Evolutionary conservation across 1,140 invertebrate species (phyloP).

Genomic region (Pseudomyrmex cubaensis): DNA sequence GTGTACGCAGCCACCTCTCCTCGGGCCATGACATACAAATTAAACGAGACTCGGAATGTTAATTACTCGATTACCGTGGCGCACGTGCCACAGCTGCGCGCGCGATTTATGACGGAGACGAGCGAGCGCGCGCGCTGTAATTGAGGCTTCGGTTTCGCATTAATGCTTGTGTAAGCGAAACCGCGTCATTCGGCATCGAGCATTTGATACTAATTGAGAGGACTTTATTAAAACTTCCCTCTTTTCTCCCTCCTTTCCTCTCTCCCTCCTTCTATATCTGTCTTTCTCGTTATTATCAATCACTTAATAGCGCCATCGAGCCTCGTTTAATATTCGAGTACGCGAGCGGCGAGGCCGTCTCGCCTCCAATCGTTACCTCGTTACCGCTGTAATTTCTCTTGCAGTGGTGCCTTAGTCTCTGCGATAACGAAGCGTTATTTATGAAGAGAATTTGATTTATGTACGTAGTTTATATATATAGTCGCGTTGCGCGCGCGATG

Average conservation of each 20-base stretch:
- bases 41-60: slow-evolving; percentile 74
- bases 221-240: slow-evolving; percentile 65
- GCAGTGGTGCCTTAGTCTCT: not conserved
- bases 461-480: not conserved
- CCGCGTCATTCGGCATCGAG: slow-evolving; percentile 39
- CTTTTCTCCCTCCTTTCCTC: not conserved
- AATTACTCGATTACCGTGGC: slow-evolving; percentile 72
- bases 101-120: slow-evolving; percentile 65
- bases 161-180: slow-evolving; percentile 54
- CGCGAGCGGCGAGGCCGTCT: not conserved
- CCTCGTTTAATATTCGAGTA: slow-evolving; percentile 2
- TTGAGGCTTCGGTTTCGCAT: slow-evolving; percentile 61
- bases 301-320: slow-evolving; percentile 23
- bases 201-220: slow-evolving; percentile 56
- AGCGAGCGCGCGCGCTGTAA: slow-evolving; percentile 32
- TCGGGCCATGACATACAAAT: slow-evolving; percentile 61
- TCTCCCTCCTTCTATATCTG: too few species aligned
- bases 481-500: not conserved
- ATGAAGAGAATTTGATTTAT: not conserved
- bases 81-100: slow-evolving; percentile 65
- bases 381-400: slow-evolving; percentile 26
- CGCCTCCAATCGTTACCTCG: slow-evolving; percentile 1
- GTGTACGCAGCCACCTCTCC: slow-evolving; percentile 31
- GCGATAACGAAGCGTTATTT: slow-evolving; percentile 5
- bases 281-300: slow-evolving; percentile 64